phyloP scores from a whole-genome alignment of 2,113 vertebrate species.

The Passer montanus region DNA sequence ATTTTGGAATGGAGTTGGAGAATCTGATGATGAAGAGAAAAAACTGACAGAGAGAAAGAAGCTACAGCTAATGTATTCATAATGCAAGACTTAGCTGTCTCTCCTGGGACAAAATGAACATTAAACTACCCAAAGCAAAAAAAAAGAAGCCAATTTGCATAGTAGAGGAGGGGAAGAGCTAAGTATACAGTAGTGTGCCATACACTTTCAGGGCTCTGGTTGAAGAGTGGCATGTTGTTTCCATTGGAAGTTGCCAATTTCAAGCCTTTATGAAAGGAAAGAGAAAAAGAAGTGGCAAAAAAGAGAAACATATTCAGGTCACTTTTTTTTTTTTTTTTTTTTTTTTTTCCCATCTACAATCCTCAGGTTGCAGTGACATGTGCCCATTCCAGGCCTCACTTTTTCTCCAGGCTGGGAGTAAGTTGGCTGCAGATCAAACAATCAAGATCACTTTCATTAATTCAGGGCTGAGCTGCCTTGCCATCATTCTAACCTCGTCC shows the following conservation, averaged over 20 bases:
- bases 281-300: background rate
- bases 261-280: background rate
- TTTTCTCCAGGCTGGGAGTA: background rate
- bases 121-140: constrained; percentile 6
- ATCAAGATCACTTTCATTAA: background rate
- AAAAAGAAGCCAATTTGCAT: background rate
- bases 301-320: background rate
- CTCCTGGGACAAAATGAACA: background rate
- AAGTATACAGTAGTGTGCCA: background rate
- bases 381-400: background rate
- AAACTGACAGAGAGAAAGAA: background rate
- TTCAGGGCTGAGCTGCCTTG: background rate
- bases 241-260: background rate
- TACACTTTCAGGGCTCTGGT: background rate
- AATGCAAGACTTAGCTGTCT: background rate
- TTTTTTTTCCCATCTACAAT: background rate
- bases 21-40: background rate
- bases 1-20: background rate
- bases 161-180: background rate
- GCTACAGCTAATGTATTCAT: background rate
- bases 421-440: constrained; percentile 10
- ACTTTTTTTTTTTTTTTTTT: background rate
- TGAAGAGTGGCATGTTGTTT: background rate
- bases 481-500: background rate
- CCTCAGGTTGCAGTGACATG: background rate